Evolutionary conservation across 2,113 vertebrate genomes (phyloP).

Genomic region (Epinephelus lanceolatus): DNA sequence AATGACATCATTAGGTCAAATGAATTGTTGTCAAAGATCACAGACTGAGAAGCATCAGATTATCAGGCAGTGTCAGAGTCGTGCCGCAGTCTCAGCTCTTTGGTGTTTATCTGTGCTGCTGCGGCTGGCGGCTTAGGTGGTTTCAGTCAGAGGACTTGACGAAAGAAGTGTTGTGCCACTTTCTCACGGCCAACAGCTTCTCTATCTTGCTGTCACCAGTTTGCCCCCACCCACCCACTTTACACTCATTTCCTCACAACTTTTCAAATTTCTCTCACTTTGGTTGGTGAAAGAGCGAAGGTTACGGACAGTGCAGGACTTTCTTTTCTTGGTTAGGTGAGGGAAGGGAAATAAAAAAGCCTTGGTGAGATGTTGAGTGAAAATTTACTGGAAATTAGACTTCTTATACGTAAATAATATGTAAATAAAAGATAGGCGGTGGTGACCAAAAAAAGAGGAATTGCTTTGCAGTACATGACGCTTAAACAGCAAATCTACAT

Average conservation of each 20-base stretch:
- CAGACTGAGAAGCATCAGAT: not conserved
- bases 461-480: not conserved
- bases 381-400: not conserved
- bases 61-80: not conserved
- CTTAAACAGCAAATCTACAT: slow-evolving; percentile 18
- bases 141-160: slow-evolving; percentile 55
- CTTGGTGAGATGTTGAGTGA: not conserved
- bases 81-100: slow-evolving; percentile 1
- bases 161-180: slow-evolving; percentile 56
- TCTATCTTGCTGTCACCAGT: slow-evolving; percentile 37
- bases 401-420: not conserved
- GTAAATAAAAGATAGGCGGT: not conserved
- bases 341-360: not conserved
- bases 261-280: slow-evolving; percentile 37
- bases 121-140: slow-evolving; percentile 49
- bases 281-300: slow-evolving; percentile 38
- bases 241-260: slow-evolving; percentile 35
- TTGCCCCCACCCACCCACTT: slow-evolving; percentile 58
- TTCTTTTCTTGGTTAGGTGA: slow-evolving; percentile 4
- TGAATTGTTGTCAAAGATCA: not conserved
- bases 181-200: slow-evolving; percentile 79
- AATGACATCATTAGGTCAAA: slow-evolving; percentile 11
- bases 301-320: slow-evolving; percentile 32
- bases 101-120: slow-evolving; percentile 44
- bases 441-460: not conserved